Evolutionary conservation across 2,113 vertebrate genomes (phyloP).

Genomic region (Gila orcuttii): DNA sequence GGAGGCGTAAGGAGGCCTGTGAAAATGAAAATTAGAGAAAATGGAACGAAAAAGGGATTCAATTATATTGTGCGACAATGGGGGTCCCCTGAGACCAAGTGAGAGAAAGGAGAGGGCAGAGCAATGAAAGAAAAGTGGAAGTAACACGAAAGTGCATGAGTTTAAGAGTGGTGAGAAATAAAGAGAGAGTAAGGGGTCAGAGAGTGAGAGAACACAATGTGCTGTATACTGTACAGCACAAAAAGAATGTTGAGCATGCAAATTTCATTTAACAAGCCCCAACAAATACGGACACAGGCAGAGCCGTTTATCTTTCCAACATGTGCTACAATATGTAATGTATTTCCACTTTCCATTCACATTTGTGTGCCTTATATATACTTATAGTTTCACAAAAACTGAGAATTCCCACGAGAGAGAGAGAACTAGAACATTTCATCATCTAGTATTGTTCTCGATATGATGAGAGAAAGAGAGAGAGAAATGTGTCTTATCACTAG

Average conservation of each 20-base stretch:
- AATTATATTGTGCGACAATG: constrained; percentile 68
- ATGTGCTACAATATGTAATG: not conserved
- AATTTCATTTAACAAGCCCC: constrained; percentile 30
- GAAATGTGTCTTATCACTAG: constrained; percentile 23
- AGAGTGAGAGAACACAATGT: constrained; percentile 29
- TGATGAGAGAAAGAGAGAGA: constrained; percentile 7
- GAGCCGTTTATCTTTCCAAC: constrained; percentile 1
- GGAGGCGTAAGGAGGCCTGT: constrained; percentile 59
- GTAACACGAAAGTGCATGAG: constrained; percentile 9
- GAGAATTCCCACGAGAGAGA: constrained; percentile 23
- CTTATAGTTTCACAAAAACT: not conserved
- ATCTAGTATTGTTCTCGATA: not conserved
- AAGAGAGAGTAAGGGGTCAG: constrained; percentile 1
- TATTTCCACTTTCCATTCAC: constrained; percentile 3
- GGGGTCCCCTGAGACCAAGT: constrained; percentile 18
- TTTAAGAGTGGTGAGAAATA: not conserved
- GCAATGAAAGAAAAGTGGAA: constrained; percentile 27
- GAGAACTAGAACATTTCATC: constrained; percentile 37
- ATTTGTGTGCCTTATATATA: not conserved
- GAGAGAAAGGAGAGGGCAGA: constrained; percentile 25
- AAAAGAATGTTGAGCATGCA: constrained; percentile 29
- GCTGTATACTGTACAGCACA: constrained; percentile 7
- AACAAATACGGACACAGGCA: constrained; percentile 18
- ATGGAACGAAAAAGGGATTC: constrained; percentile 73
- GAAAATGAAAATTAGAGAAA: constrained; percentile 64